Evolutionary conservation across 2,888 invertebrate genomes (phyloP), one percentile per base, ranked within the genome.

Genomic region (Chaetogeoica ovagalla): DNA sequence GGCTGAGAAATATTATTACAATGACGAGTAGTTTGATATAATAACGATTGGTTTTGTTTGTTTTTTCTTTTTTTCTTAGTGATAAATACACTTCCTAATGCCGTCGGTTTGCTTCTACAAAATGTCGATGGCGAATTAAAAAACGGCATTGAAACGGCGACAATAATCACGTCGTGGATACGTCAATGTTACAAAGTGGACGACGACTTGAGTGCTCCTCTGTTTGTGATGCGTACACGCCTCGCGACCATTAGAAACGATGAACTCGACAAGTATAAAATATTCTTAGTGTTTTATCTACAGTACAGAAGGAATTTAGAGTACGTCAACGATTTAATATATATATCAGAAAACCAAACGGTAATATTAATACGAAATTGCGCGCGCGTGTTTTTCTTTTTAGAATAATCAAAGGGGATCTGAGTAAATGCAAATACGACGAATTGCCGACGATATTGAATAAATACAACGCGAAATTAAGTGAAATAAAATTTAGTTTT

Each of bases 131-230:
- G 15, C 0, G 55, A 63, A 7, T n/a, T 55, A 8, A 19, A 43
- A 15, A 6, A 17, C 2, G 6, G 23, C 15, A 2, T 0, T 6
- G 23, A 65, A 43, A 55, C 13, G 8, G 15, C 43, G 8, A n/a
- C 4, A 3, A 15, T 15, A 15, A 37, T 63, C 6, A 71, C 71
- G 15, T 39, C 55, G 15, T 37, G 39, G 62, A 55, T 71, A 55
- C 13, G 17, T 17, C 79, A 43, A 43, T 79, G 43, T 5, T 79
- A 71, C n/a, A 79, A 55, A 43, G 43, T 79, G n/a, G 71, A 79
- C 19, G 23, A 30, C 1, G 70, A 79, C 19, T 55, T 57, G 2
- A 39, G 39, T 8, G 71, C 71, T 15, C 79, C 79, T 9, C 8
- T 79, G 30, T 79, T 79, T 23, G 63, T n/a, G 9, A 21, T 79